These are phyloP conservation scores for Drosophila malerkotliana DNA, from an alignment of 1,140 invertebrate species.

Conservation along the genomic window DNA sequence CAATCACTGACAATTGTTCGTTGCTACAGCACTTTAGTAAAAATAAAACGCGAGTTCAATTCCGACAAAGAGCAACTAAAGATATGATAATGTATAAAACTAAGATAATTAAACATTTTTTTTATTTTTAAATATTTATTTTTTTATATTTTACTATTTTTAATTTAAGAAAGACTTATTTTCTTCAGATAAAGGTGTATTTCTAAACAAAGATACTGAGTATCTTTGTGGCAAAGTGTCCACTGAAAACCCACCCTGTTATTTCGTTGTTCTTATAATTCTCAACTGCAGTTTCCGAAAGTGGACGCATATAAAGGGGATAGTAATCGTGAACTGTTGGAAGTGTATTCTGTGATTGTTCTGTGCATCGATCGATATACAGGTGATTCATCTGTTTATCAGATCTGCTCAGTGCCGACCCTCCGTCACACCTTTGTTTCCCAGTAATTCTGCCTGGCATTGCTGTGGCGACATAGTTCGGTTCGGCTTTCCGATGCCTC, in stretches of 20 bases:
- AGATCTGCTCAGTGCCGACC: slow-evolving; percentile 84
- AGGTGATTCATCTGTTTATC: slow-evolving; percentile 79
- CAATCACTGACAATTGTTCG: not conserved
- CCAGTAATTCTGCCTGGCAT: slow-evolving; percentile 81
- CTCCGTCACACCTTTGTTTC: slow-evolving; percentile 83
- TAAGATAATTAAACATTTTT: not conserved
- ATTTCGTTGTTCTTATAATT: slow-evolving; percentile 31
- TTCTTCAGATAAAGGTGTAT: not conserved
- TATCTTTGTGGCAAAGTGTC: no score
- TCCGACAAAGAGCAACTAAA: not conserved
- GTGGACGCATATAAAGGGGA: slow-evolving; percentile 47
- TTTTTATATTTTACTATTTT: not conserved
- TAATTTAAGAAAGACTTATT: not conserved
- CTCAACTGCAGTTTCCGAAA: slow-evolving; percentile 49
- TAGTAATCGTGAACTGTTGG: not conserved
- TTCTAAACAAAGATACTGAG: not conserved
- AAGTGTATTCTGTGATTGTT: slow-evolving; percentile 84
- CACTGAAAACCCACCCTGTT: slow-evolving; percentile 18
- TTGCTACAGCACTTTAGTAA: not conserved
- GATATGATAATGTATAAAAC: not conserved
- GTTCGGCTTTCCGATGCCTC: slow-evolving; percentile 80
- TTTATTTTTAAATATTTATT: not conserved
- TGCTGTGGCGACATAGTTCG: slow-evolving; percentile 67
- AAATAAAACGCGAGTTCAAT: slow-evolving; percentile 6
- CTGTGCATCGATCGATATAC: slow-evolving; percentile 83